Base-by-base conservation (phyloP, 2,888 invertebrate genomes). In the Kuschelorhynchus macadamiae region DNA sequence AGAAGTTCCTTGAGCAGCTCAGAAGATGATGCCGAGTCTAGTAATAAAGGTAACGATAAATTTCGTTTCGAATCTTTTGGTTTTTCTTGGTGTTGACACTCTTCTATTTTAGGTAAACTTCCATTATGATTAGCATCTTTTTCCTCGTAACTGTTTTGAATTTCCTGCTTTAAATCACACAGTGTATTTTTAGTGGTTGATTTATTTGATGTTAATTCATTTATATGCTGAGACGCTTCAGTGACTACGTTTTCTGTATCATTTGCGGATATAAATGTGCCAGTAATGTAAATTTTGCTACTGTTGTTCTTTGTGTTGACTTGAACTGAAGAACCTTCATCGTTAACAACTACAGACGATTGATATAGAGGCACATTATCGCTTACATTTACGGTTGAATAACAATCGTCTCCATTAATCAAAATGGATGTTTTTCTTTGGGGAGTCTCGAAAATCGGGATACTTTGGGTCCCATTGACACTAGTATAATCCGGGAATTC, bases 351-450 rank as follows among this genome's bases (percentile, higher is more conserved):
- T 18, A 91, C 91, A 0, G 91, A 91, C 21, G 91, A 91, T 73
- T 91, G 88, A 81, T 91, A 91, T 73, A 90, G 86, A 11, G 91
- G 91, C 61, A 88, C 87, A 76, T 91, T 89, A 77, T 87, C 89
- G 74, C 86, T 89, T 1, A 91, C 89, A 80, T 91, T 91, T 82
- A 91, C 90, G 14, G 91, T 91, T 47, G 91, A 91, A 78, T 91
- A 93, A 84, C 89, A 91, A 84, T 89, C 91, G 80, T 88, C 90
- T 56, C 88, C 91, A 79, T 86, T 91, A 78, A 92, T 92, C 86
- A 91, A 85, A 76, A 92, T 92, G 11, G 92, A 92, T 14, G 92
- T 89, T 80, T 85, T 90, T 84, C 83, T 77, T 72, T 83, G 82
- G 0, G 80, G 76, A 70, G 77, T 81, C 52, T 83, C 82, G 11